A percentile compares a stretch with the other conserved stretches of the same genome.
These are phyloP conservation scores for Meandrusa payeni DNA, from an alignment of 2,888 invertebrate species.

Conservation along the genomic window DNA sequence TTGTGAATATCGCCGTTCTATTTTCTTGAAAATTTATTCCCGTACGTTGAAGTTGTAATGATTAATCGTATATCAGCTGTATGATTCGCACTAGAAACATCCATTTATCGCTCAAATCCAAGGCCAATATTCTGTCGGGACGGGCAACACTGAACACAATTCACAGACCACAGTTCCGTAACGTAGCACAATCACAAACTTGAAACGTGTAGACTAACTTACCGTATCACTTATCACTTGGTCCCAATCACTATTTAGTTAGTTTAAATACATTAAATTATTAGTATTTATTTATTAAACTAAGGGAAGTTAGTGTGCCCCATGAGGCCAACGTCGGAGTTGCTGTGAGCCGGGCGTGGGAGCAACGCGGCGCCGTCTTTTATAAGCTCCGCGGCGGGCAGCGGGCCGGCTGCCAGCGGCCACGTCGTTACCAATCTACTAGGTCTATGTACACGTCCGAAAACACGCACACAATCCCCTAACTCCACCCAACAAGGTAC, in stretches of 20 bases:
- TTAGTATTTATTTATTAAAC: conserved; percentile 51
- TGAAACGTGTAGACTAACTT: conserved; percentile 50
- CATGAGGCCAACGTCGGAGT: conserved; percentile 72
- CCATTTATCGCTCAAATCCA: conserved; percentile 49
- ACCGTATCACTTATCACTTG: conserved; percentile 79
- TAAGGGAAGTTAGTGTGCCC: conserved; percentile 74
- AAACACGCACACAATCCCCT: conserved; percentile 26
- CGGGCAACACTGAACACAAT: conserved; percentile 63
- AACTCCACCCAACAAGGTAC: conserved; percentile 33
- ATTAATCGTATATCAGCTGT: conserved; percentile 35
- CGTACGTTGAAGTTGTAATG: conserved; percentile 21
- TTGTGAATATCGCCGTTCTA: conserved; percentile 30
- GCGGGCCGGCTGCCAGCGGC: conserved; percentile 62
- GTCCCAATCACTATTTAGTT: conserved; percentile 73
- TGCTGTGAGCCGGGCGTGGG: conserved; percentile 74
- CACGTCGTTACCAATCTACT: conserved; percentile 37
- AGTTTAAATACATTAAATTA: conserved; percentile 46
- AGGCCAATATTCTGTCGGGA: conserved; percentile 38
- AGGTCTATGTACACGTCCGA: conserved; percentile 20
- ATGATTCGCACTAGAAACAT: conserved; percentile 37
- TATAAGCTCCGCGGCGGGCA: conserved; percentile 73
- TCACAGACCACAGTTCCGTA: conserved; percentile 68
- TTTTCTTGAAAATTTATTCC: conserved; percentile 25
- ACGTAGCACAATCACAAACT: conserved; percentile 54
- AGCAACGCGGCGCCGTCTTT: conserved; percentile 66